Conservation (phyloP, 2,113 vertebrate species). For the Zosterops pallidus region DNA sequence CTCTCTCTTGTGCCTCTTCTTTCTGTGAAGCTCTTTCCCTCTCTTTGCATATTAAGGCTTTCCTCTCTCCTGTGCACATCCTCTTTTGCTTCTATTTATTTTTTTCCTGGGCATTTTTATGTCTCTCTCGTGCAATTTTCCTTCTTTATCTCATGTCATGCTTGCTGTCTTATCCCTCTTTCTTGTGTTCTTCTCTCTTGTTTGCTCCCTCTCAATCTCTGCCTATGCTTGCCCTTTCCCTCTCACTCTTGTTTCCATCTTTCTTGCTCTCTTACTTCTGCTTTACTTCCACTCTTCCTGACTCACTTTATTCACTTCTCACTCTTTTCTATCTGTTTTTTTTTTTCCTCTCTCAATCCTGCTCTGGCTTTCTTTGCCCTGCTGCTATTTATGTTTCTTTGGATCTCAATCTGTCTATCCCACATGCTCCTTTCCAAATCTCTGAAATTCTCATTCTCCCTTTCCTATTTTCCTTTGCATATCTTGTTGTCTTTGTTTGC, state of each 20-base stretch:
- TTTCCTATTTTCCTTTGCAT: neutral
- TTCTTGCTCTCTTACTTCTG: neutral
- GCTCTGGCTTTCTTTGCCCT: neutral
- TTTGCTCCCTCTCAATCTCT: neutral
- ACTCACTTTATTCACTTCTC: neutral
- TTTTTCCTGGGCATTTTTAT: neutral
- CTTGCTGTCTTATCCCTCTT: neutral
- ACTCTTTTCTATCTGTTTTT: neutral
- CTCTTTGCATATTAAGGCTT: neutral
- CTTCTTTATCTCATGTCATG: neutral
- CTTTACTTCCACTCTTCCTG: neutral
- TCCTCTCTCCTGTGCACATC: neutral
- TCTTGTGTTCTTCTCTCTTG: neutral
- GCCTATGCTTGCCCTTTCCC: neutral
- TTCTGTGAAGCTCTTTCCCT: neutral
- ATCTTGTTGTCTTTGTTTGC: neutral
- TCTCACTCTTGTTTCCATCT: neutral
- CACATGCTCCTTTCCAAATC: neutral
- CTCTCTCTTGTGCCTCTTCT: neutral
- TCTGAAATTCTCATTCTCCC: neutral
- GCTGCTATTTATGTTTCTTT: neutral
- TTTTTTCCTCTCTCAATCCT: neutral
- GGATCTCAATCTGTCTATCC: neutral
- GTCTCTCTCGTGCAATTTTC: accelerated
- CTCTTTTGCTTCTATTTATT: neutral